Conservation (phyloP, 53 echinoderm and acorn worm species). For the Luidia sarsii region DNA sequence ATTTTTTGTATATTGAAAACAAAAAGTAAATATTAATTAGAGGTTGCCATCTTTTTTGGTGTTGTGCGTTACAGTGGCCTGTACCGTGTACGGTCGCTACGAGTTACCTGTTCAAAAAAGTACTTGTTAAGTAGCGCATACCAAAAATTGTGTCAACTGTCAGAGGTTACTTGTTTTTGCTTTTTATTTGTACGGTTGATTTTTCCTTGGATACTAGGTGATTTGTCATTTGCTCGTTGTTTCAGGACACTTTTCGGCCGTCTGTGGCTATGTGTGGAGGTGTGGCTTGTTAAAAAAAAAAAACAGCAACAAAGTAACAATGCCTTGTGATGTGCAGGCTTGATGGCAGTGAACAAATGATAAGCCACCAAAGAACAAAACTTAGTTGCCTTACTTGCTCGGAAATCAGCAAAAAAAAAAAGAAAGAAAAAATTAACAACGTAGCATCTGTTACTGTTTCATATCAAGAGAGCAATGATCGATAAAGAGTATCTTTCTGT, state of each 20-base stretch:
- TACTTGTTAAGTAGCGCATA: conserved; percentile 15
- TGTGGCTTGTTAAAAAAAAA: no score
- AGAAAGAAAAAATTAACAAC: no score
- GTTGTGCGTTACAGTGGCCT: neutral
- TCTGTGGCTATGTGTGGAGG: no score
- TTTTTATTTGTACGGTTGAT: neutral
- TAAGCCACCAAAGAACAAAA: neutral
- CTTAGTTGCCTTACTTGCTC: conserved; percentile 31
- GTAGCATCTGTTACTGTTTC: conserved; percentile 35
- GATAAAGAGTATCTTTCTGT: no score
- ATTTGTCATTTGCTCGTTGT: conserved; percentile 7
- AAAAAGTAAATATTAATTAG: no score
- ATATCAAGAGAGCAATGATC: neutral
- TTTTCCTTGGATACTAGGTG: neutral
- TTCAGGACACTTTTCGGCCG: no score
- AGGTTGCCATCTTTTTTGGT: conserved; percentile 8
- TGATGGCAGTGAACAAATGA: neutral
- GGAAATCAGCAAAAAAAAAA: neutral
- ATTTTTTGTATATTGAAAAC: neutral
- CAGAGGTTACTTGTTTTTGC: neutral
- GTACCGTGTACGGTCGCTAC: neutral
- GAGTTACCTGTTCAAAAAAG: neutral
- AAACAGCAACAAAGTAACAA: no score
- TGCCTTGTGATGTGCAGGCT: no score
- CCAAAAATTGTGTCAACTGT: neutral